Base-by-base conservation (phyloP, 2,797 vertebrate species). In the Enteromius trimaculatus region DNA sequence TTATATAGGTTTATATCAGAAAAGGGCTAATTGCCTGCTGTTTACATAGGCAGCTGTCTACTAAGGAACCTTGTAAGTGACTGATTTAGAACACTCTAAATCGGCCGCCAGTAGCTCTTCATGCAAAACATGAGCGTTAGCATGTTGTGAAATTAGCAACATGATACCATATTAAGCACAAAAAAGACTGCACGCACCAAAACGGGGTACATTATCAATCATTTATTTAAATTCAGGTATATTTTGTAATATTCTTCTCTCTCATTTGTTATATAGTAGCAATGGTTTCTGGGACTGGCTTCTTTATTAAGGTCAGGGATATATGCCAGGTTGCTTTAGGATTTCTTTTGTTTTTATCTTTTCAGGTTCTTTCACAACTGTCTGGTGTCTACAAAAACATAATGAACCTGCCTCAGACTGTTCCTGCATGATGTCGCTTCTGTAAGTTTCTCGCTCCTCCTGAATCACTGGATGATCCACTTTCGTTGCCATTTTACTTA, bases 401-500 rank as follows among this genome's bases (percentile, higher is more conserved):
- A 29, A 62, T 10, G 21, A 55, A 17, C 17, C 14, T 74, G 70
- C 34, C 39, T 26, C 39, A 51, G n/a, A 34, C 42, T 26, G 53
- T 81, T 62, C 6, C 7, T 76, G 58, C 6, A 29, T 21, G 31
- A 51, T 26, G 31, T 37, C 17, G 2, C 31, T 5, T 34, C 17
- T 44, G 8, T n/a, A n/a, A 7, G 80, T 81, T 72, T 74, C 58
- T 72, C 42, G 37, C 5, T 39, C 6, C 31, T 58, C 10, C 66
- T 60, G 37, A 42, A 58, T 37, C 1, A 42, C 0, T 82, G 72
- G 85, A 47, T 81, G 82, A 83, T 78, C 68, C 68, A 75, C 68
- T 79, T 79, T 64, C 53, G 42, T 55, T 19, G 53, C 26, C 0
- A 8, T 31, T 17, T 62, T 39, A 77, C 37, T 64, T 21, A 89